Percentiles rank a stretch among this genome's conserved stretches.
Conservation (phyloP, 2,113 vertebrate genomes). For the Microtus montanus region DNA sequence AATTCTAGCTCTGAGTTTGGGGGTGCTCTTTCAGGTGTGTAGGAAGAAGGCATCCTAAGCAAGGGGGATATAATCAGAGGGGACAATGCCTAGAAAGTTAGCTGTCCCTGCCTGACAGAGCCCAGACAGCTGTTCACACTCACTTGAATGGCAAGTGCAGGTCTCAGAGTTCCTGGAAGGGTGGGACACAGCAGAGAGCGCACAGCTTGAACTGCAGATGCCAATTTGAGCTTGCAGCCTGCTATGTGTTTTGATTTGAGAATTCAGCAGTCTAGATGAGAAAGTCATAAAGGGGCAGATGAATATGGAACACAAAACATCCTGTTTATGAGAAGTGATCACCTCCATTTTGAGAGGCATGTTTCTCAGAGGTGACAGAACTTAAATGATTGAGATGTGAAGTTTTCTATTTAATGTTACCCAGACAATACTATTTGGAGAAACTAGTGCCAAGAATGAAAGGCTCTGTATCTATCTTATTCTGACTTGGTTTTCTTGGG, state of each 20-base stretch:
- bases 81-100: slow-evolving; percentile 2
- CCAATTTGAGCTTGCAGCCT: slow-evolving; percentile 63
- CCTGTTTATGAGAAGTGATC: slow-evolving; percentile 51
- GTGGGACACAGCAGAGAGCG: neutral
- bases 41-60: neutral
- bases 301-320: slow-evolving; percentile 63
- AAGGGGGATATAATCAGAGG: slow-evolving; percentile 47
- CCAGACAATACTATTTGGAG: neutral
- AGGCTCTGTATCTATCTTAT: neutral
- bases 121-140: neutral
- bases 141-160: slow-evolving; percentile 19
- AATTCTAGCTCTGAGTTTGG: slow-evolving; percentile 43
- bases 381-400: neutral
- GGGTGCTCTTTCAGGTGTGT: slow-evolving; percentile 54
- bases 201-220: slow-evolving; percentile 63
- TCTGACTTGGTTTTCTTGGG: slow-evolving; percentile 57
- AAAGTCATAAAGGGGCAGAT: slow-evolving; percentile 56
- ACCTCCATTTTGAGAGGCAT: neutral
- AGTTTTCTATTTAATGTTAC: neutral
- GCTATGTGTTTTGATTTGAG: slow-evolving; percentile 58
- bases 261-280: slow-evolving; percentile 50
- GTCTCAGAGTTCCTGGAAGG: slow-evolving; percentile 46
- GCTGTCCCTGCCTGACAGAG: neutral
- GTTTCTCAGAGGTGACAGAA: slow-evolving; percentile 47
- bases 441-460: neutral